Base-by-base conservation (phyloP, 2,888 invertebrate species). In the Serripes groenlandicus region DNA sequence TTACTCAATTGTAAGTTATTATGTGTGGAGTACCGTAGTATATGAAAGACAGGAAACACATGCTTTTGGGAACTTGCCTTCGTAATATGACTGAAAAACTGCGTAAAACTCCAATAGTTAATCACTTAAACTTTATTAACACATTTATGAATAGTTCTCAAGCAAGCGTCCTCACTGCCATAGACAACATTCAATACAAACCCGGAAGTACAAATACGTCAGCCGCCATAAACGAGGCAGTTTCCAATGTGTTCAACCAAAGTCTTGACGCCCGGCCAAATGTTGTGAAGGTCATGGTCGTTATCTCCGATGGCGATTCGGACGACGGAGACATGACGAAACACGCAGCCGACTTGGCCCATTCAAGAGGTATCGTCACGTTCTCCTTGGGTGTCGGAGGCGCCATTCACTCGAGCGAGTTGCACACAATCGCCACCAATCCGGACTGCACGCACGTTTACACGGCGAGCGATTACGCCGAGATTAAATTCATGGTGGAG, bases 341-440 rank as follows among this genome's bases (percentile, higher is more conserved):
- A 1, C 84, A 89, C 54, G 86, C 90, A 9, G 88, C 89, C 23
- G 81, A 88, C 3, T 66, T 58, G 0, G 85, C 82, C 0, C 86
- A 85, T 30, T 68, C 30, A 0, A 52, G 78, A 26, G 85, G 86
- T 18, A 87, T 90, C 15, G 86, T 88, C 0, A 75, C 88, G 5
- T 90, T 90, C 74, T 78, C 89, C 1, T 75, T 91, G n/a, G 92
- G 92, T 3, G 91, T 92, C 21, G 92, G 91, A 0, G 30, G n/a
- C 3, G 3, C 42, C 0, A 79, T 89, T 11, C 84, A 88, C n/a
- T 21, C 21, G 0, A 60, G 32, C 2, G 91, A 91, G 56, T 81
- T 92, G 9, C 78, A 88, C 32, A 73, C 66, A n/a, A 84, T 92
- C 28, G 90, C 91, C 15, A 80, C 89, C 0, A 52, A 78, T 28